phyloP scores from a whole-genome alignment of 2,113 vertebrate species.

The Morone saxatilis region DNA sequence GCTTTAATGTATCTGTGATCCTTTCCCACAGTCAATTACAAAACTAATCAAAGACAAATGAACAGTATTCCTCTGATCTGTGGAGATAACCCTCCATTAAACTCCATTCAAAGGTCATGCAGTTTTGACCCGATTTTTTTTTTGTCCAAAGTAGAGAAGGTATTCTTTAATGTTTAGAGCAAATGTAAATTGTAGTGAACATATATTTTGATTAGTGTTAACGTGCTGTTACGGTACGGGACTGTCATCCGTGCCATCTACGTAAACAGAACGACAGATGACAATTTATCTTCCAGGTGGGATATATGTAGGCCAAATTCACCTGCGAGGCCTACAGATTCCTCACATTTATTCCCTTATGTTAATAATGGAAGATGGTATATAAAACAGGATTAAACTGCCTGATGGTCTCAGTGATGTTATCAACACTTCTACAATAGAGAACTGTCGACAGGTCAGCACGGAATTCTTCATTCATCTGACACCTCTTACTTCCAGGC shows the following conservation, averaged over 20 bases:
- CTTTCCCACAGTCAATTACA: neutral
- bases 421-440: neutral
- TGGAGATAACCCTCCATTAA: neutral
- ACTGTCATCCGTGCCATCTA: neutral
- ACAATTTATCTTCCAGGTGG: neutral
- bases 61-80: neutral
- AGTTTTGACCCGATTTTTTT: neutral
- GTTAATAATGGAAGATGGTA: neutral
- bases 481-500: neutral
- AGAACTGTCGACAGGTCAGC: neutral
- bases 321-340: neutral
- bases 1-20: too few species aligned
- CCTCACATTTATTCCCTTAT: neutral
- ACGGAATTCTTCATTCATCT: neutral
- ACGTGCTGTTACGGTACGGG: too few species aligned
- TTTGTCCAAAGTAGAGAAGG: neutral
- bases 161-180: neutral
- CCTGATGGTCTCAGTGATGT: neutral
- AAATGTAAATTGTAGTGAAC: neutral
- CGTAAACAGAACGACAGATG: neutral
- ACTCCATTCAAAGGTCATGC: neutral
- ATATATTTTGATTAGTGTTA: neutral
- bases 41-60: neutral
- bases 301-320: neutral
- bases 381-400: neutral